Evolutionary conservation across 2,113 vertebrate genomes (phyloP).

Genomic region (Nipponia nippon): DNA sequence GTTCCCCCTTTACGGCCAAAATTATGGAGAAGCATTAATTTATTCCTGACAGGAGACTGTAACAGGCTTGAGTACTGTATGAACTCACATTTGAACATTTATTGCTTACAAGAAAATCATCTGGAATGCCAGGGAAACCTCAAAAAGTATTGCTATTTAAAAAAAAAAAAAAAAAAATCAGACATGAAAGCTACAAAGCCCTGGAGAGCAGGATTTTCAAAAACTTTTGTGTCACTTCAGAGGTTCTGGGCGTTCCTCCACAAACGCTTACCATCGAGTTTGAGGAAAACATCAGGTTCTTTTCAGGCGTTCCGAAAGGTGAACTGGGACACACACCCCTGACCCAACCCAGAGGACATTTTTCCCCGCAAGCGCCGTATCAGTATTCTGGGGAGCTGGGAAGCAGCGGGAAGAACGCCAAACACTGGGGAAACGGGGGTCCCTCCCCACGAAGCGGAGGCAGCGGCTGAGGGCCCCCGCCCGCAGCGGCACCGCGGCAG

Average conservation of each 20-base stretch:
- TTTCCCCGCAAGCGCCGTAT: accelerated
- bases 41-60: background rate
- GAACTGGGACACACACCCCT: background rate
- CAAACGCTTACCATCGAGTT: accelerated
- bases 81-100: background rate
- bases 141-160: accelerated
- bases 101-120: background rate
- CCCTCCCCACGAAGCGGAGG: too few relatives aligned
- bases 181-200: background rate
- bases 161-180: background rate
- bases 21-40: background rate
- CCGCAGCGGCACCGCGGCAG: too few relatives aligned
- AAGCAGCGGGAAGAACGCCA: background rate
- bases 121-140: background rate
- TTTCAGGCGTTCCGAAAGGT: background rate
- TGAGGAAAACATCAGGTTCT: background rate
- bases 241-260: background rate
- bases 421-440: accelerated
- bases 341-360: background rate
- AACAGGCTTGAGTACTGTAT: background rate
- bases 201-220: accelerated
- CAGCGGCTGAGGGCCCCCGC: background rate
- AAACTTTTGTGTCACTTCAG: background rate
- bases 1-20: background rate
- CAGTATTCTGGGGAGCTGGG: accelerated